Evolutionary conservation across 2,113 vertebrate species (phyloP).

Genomic region (Myrmecophaga tridactyla): DNA sequence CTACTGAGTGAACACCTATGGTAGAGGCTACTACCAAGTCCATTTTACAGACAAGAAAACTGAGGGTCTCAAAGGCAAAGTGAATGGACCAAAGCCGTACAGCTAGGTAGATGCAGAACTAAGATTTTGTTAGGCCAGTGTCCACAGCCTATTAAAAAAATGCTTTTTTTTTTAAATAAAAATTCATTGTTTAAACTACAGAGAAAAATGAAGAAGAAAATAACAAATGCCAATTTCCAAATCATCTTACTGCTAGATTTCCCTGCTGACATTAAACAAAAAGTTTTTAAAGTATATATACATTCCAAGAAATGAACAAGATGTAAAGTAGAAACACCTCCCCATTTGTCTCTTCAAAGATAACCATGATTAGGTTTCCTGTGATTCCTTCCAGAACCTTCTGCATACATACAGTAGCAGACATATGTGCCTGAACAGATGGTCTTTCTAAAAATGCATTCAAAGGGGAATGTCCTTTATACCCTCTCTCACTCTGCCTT

Average conservation of each 20-base stretch:
- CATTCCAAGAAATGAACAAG: constrained; percentile 43
- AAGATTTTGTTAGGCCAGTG: neutral
- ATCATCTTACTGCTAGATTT: neutral
- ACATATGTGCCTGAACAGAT: neutral
- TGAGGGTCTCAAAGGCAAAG: neutral
- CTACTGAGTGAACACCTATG: neutral
- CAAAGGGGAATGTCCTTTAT: neutral
- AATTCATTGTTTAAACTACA: constrained; percentile 43
- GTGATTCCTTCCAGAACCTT: neutral
- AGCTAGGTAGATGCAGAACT: neutral
- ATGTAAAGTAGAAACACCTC: neutral
- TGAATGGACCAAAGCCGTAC: neutral
- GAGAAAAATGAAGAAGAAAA: constrained; percentile 24
- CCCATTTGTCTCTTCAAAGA: constrained; percentile 7
- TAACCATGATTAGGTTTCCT: neutral
- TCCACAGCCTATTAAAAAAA: neutral
- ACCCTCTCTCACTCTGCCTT: neutral
- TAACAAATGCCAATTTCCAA: neutral
- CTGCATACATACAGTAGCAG: neutral
- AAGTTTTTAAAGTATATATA: neutral
- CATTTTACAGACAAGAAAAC: neutral
- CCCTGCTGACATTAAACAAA: neutral
- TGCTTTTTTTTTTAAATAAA: constrained; percentile 18
- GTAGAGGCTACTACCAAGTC: neutral
- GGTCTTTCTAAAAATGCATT: neutral